phyloP scores from a whole-genome alignment of 2,113 vertebrate genomes.

The Colaptes auratus region DNA sequence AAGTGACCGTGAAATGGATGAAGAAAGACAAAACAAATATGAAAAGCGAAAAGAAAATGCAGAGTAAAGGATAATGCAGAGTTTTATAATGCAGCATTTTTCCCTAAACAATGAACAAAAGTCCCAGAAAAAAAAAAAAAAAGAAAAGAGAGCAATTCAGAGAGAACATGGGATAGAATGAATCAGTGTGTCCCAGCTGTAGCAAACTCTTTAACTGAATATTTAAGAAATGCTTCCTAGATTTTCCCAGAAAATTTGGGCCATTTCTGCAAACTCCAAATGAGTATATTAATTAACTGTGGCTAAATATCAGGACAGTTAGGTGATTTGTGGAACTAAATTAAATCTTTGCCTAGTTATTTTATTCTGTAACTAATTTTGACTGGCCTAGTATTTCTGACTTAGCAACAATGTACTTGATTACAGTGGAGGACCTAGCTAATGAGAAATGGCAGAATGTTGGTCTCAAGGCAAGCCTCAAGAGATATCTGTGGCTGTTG shows the following conservation, averaged over 20 bases:
- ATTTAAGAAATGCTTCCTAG: background rate
- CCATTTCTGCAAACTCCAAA: background rate
- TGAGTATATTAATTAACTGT: background rate
- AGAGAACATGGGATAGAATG: background rate
- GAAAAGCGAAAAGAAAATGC: background rate
- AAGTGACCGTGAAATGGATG: background rate
- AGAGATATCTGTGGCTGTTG: fast-evolving
- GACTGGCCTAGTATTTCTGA: background rate
- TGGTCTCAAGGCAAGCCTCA: background rate
- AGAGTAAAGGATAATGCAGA: background rate
- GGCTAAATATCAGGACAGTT: background rate
- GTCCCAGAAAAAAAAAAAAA: background rate
- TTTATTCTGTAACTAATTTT: slow-evolving; percentile 2
- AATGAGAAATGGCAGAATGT: background rate
- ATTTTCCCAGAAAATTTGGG: background rate
- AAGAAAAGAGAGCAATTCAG: background rate
- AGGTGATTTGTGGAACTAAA: background rate
- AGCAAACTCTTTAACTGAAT: background rate
- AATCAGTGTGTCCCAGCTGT: background rate
- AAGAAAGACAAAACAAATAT: background rate
- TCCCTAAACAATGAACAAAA: background rate
- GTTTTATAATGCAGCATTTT: background rate
- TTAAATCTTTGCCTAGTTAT: background rate
- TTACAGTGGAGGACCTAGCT: background rate
- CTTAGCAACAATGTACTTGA: background rate